Evolutionary conservation across 2,888 invertebrate genomes (phyloP).

Genomic region (Tipula lateralis): DNA sequence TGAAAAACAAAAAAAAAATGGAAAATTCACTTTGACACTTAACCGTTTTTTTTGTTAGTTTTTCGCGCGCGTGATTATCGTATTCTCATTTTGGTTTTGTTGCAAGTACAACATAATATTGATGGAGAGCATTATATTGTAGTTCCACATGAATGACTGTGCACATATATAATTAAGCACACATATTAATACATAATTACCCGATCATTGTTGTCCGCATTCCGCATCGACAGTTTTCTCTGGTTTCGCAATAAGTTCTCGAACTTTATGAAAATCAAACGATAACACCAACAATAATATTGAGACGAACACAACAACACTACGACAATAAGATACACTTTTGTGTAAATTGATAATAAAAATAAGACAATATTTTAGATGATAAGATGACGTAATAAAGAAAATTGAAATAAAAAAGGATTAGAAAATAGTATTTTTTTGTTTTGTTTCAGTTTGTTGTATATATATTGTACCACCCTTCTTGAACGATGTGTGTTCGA

Average conservation of each 20-base stretch:
- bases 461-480: background rate
- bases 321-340: background rate
- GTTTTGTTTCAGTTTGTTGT: background rate
- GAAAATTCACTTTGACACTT: conserved; percentile 28
- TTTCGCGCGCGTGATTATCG: background rate
- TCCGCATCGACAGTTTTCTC: background rate
- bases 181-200: too few relatives aligned
- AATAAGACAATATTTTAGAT: background rate
- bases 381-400: conserved; percentile 19
- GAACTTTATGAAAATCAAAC: background rate
- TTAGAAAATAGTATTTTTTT: background rate
- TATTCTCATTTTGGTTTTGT: background rate
- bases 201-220: background rate
- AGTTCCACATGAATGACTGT: background rate
- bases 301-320: background rate
- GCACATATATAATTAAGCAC: background rate
- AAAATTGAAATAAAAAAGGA: conserved; percentile 13
- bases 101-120: background rate
- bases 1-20: background rate
- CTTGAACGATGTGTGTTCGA: background rate
- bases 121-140: background rate
- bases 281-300: background rate
- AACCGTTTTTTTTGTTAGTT: conserved; percentile 25
- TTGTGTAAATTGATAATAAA: background rate
- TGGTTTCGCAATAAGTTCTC: background rate